Evolutionary conservation across 2,888 invertebrate species (phyloP).

Genomic region (Pollenia labialis): DNA sequence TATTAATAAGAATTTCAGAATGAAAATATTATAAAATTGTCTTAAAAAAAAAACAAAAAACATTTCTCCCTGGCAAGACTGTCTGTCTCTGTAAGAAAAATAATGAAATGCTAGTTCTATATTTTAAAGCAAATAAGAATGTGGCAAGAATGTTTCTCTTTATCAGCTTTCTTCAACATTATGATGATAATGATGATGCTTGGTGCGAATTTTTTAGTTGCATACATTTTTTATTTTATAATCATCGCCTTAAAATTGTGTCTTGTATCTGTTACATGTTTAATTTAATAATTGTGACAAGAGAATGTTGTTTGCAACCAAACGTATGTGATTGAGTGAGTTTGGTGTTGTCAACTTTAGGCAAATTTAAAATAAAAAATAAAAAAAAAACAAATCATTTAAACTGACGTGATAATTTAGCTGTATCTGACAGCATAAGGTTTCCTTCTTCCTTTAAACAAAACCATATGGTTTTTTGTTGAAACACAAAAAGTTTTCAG

Average conservation of each 20-base stretch:
- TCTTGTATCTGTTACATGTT: conserved; percentile 3
- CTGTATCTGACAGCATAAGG: neutral
- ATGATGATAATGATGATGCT: neutral
- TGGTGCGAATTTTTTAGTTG: conserved; percentile 6
- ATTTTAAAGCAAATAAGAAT: neutral
- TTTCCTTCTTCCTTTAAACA: neutral
- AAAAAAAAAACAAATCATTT: neutral
- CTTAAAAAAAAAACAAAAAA: neutral
- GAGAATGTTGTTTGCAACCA: neutral
- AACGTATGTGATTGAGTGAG: neutral
- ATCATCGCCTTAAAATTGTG: conserved; percentile 2
- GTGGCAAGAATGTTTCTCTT: neutral
- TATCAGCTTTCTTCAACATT: conserved; percentile 13
- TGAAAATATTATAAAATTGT: conserved; percentile 1
- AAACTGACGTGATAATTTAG: neutral
- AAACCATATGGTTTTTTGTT: conserved; percentile 14
- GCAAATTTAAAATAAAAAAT: conserved; percentile 10
- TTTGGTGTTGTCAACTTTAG: conserved; percentile 5
- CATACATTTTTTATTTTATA: conserved; percentile 1
- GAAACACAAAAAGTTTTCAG: neutral
- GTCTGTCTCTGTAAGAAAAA: neutral
- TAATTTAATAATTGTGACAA: conserved; percentile 45
- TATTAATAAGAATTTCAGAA: conserved; percentile 36
- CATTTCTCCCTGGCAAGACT: neutral
- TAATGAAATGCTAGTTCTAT: neutral